A percentile compares a stretch with the other conserved stretches of the same genome.
These are phyloP conservation scores for Calcarius ornatus DNA, from an alignment of 2,113 vertebrate species.

Conservation along the genomic window DNA sequence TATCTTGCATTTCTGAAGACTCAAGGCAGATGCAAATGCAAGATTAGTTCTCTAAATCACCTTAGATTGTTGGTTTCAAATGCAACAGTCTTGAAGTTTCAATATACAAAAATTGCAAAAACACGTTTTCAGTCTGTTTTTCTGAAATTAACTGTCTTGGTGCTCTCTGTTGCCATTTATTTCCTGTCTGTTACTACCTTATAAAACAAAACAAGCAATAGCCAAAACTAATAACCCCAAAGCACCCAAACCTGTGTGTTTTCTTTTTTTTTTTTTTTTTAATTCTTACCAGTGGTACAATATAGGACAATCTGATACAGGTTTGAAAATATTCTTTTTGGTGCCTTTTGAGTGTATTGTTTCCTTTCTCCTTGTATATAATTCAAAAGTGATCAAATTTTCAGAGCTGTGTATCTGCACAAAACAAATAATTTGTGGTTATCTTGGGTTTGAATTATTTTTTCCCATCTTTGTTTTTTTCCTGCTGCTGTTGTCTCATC, in stretches of 20 bases:
- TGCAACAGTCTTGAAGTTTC: neutral
- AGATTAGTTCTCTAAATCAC: neutral
- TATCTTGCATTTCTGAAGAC: neutral
- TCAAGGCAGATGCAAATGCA: neutral
- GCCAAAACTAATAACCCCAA: neutral
- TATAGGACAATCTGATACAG: neutral
- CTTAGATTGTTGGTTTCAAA: neutral
- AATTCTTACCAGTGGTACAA: neutral
- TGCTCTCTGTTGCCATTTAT: neutral
- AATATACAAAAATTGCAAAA: neutral
- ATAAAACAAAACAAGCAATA: neutral
- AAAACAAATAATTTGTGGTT: constrained; percentile 32
- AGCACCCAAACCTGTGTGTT: neutral
- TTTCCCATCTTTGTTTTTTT: constrained; percentile 3
- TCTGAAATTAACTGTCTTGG: neutral
- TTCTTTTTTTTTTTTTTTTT: fast-evolving
- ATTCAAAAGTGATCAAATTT: neutral
- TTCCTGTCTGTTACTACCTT: neutral
- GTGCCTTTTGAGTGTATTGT: neutral
- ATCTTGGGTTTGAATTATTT: constrained; percentile 1
- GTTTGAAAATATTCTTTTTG: neutral
- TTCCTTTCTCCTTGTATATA: neutral
- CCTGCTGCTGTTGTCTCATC: neutral
- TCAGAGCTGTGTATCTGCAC: neutral
- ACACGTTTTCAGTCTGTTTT: neutral